These are phyloP conservation scores for Zaprionus vittiger DNA, from an alignment of 1,140 invertebrate species.

Conservation along the genomic window DNA sequence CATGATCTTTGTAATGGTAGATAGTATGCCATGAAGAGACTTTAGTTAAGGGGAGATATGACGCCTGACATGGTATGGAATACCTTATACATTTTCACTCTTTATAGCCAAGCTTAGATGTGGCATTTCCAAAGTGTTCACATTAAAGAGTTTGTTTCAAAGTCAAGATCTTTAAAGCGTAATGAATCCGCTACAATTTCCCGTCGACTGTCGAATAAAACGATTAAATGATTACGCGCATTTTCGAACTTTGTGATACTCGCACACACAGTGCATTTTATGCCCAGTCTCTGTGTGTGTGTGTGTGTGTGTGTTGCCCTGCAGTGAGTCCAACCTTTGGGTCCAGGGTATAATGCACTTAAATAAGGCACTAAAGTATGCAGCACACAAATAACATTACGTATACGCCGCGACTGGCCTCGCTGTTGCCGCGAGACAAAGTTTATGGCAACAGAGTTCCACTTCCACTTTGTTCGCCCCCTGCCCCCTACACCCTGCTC, in stretches of 20 bases:
- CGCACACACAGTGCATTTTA: neutral
- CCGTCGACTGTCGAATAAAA: neutral
- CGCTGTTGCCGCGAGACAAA: slow-evolving; percentile 44
- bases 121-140: too few relatives aligned
- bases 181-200: neutral
- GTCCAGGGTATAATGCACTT: slow-evolving; percentile 51
- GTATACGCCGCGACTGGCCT: slow-evolving; percentile 52
- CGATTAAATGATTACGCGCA: neutral
- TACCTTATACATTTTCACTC: too few relatives aligned
- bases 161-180: neutral
- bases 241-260: slow-evolving; percentile 1
- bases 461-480: neutral
- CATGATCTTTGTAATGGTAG: too few relatives aligned
- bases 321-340: neutral
- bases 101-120: too few relatives aligned
- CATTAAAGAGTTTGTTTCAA: neutral
- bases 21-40: too few relatives aligned
- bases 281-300: neutral
- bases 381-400: slow-evolving; percentile 66
- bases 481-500: neutral
- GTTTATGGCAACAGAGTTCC: slow-evolving; percentile 55
- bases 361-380: slow-evolving; percentile 69
- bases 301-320: slow-evolving; percentile 1
- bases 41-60: too few relatives aligned
- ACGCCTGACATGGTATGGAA: too few relatives aligned